phyloP scores from a whole-genome alignment of 2,113 vertebrate species.

The Thinocorus orbignyianus region DNA sequence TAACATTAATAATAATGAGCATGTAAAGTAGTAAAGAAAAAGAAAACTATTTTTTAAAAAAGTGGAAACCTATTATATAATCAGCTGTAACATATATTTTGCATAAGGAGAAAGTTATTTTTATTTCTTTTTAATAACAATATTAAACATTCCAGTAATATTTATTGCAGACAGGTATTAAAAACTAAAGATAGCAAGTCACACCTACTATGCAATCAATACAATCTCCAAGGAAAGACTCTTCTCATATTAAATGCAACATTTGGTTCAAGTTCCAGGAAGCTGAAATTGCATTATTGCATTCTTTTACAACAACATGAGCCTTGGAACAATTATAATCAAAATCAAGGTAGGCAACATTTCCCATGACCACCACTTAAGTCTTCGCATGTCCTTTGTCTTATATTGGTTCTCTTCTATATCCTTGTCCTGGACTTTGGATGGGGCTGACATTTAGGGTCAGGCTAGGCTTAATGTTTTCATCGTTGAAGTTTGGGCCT shows the following conservation, averaged over 20 bases:
- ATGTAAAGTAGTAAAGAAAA: background rate
- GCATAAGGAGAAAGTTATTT: background rate
- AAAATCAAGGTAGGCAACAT: conserved; percentile 21
- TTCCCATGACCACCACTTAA: conserved; percentile 38
- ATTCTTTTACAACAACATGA: conserved; percentile 5
- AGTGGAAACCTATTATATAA: background rate
- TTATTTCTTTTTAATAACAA: background rate
- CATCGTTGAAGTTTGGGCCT: background rate
- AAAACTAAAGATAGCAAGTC: background rate
- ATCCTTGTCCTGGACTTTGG: background rate
- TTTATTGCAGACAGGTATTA: background rate
- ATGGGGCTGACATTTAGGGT: background rate
- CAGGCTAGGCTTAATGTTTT: background rate
- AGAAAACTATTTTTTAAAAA: background rate
- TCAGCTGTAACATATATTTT: background rate
- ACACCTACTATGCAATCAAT: background rate
- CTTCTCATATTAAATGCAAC: background rate
- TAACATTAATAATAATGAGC: background rate
- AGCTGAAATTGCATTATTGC: background rate
- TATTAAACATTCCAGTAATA: background rate
- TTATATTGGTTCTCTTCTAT: background rate
- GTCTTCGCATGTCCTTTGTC: background rate
- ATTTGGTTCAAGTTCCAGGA: background rate
- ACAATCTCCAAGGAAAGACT: background rate
- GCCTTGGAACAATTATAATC: conserved; percentile 34